These are phyloP conservation scores for Drosophila prosaltans DNA, from an alignment of 1,140 invertebrate genomes.

Conservation along the genomic window DNA sequence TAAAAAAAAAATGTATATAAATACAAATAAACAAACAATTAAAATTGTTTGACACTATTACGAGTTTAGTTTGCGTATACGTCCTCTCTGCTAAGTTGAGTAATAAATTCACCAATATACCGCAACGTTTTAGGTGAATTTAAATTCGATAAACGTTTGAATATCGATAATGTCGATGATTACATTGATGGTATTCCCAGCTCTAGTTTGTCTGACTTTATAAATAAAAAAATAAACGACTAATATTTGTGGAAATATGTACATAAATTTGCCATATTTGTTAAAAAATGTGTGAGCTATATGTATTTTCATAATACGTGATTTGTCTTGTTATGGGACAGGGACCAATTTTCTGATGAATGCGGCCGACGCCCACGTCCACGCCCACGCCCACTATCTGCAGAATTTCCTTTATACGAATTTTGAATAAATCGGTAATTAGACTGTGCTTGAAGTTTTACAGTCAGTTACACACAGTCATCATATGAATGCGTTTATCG, in stretches of 20 bases:
- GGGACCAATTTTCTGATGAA: slow-evolving; percentile 54
- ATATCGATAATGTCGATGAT: neutral
- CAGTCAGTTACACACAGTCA: slow-evolving; percentile 7
- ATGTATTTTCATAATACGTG: slow-evolving; percentile 33
- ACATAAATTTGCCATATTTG: slow-evolving; percentile 26
- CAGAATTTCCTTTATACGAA: slow-evolving; percentile 58
- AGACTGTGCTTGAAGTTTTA: neutral
- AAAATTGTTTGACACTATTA: too few species aligned
- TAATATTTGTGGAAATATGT: slow-evolving; percentile 48
- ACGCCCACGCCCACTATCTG: slow-evolving; percentile 36
- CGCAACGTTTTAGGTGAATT: too few species aligned
- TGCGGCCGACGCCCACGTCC: slow-evolving; percentile 70
- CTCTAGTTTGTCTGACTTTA: slow-evolving; percentile 56
- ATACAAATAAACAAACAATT: too few species aligned
- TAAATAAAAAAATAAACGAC: slow-evolving; percentile 67
- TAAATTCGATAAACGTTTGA: too few species aligned
- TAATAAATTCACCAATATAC: too few species aligned
- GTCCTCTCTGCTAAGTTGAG: too few species aligned
- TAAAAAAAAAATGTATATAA: too few species aligned
- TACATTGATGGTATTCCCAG: slow-evolving; percentile 25
- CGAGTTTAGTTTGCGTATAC: too few species aligned
- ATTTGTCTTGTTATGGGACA: slow-evolving; percentile 45
- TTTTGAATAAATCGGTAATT: slow-evolving; percentile 66
- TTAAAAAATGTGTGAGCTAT: slow-evolving; percentile 45
- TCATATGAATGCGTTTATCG: slow-evolving; percentile 13